Percentiles rank a stretch among this genome's conserved stretches.
Evolutionary conservation across 2,797 vertebrate genomes (phyloP).

Genomic region (Novumbra hubbsi): DNA sequence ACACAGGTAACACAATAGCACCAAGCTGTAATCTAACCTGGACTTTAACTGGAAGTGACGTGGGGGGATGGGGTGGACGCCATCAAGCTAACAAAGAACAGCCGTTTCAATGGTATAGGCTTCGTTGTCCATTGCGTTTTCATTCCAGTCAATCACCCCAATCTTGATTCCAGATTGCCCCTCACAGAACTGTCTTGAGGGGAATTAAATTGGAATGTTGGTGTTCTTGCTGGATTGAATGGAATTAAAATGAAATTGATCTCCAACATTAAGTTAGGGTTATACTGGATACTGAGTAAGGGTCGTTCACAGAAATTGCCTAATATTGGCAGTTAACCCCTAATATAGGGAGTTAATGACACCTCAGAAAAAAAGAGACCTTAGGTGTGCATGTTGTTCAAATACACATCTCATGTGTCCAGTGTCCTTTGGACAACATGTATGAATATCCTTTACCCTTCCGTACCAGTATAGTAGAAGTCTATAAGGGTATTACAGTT

Average conservation of each 20-base stretch:
- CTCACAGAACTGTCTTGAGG: background rate
- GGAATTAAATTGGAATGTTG: background rate
- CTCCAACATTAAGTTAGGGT: background rate
- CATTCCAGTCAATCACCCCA: too few relatives aligned
- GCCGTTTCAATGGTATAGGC: too few relatives aligned
- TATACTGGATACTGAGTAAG: background rate
- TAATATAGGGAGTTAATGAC: too few relatives aligned
- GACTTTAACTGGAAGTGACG: background rate
- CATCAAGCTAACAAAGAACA: background rate
- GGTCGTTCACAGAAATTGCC: background rate
- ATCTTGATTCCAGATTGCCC: background rate
- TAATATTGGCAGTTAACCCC: background rate
- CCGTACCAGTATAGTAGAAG: too few relatives aligned
- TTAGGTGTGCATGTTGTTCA: too few relatives aligned
- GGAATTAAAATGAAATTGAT: background rate
- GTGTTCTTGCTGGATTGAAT: background rate
- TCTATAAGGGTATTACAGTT: too few relatives aligned
- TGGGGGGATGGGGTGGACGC: background rate
- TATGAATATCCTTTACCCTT: too few relatives aligned
- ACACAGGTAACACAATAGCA: background rate
- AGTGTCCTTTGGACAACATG: too few relatives aligned
- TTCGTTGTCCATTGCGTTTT: too few relatives aligned
- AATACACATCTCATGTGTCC: too few relatives aligned
- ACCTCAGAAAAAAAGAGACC: too few relatives aligned
- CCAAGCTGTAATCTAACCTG: background rate